A percentile compares a stretch with the other conserved stretches of the same genome.
phyloP scores from a whole-genome alignment of 2,888 invertebrate genomes.

The Kuschelorhynchus macadamiae region DNA sequence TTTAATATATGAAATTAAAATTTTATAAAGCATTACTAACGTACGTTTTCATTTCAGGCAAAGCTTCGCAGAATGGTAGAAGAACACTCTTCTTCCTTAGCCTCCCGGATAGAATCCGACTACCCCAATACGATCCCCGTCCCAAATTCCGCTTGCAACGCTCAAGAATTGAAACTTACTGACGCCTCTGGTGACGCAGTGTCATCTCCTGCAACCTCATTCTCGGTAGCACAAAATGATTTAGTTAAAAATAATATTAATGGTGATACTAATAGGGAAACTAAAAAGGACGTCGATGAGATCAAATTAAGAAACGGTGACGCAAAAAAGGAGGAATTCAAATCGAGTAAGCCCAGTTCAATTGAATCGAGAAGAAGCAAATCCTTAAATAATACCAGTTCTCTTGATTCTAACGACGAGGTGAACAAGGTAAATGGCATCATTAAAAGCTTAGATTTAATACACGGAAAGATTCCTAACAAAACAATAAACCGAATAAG shows the following conservation, averaged over 20 bases:
- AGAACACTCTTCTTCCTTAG: conserved; percentile 76
- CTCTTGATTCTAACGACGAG: conserved; percentile 60
- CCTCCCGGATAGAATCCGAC: conserved; percentile 66
- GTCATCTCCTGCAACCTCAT: conserved; percentile 37
- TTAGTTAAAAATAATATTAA: conserved; percentile 53
- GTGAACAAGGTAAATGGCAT: conserved; percentile 49
- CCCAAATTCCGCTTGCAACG: conserved; percentile 56
- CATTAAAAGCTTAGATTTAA: too few species aligned
- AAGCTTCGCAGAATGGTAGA: conserved; percentile 85
- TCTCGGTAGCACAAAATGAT: conserved; percentile 51
- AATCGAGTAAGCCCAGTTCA: conserved; percentile 50
- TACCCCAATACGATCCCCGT: conserved; percentile 63
- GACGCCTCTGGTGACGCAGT: conserved; percentile 57
- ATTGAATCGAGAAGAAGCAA: conserved; percentile 63
- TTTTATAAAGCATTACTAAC: too few species aligned
- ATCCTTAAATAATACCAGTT: conserved; percentile 61
- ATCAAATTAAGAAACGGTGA: conserved; percentile 40
- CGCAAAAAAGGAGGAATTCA: conserved; percentile 31
- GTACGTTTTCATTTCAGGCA: conserved; percentile 62
- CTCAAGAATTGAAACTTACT: conserved; percentile 54
- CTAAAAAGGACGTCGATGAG: conserved; percentile 10
- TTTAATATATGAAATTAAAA: too few species aligned
- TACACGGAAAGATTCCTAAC: too few species aligned
- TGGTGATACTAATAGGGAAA: conserved; percentile 44
- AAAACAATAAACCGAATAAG: too few species aligned